These are phyloP conservation scores for Cyprinodon tularosa DNA, from an alignment of 2,113 vertebrate species.

Conservation along the genomic window DNA sequence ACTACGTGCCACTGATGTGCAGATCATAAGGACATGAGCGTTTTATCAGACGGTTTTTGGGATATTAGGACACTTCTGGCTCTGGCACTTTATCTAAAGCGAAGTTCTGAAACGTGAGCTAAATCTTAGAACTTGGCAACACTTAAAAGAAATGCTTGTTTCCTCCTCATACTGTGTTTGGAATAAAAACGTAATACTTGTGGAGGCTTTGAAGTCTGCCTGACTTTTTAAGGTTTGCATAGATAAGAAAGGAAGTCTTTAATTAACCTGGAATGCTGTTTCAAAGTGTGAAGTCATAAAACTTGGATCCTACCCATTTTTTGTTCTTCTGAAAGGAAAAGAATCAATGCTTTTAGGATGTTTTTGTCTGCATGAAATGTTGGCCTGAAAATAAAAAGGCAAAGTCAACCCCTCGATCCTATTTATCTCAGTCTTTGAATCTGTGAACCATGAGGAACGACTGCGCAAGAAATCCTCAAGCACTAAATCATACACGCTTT, in stretches of 20 bases:
- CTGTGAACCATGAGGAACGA: constrained; percentile 36
- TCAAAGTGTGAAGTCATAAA: constrained; percentile 12
- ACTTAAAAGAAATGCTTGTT: constrained; percentile 34
- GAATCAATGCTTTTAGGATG: neutral
- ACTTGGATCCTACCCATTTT: constrained; percentile 15
- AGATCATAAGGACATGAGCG: neutral
- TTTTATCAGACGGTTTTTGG: constrained; percentile 22
- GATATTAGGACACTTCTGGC: constrained; percentile 22
- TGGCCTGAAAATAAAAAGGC: constrained; percentile 25
- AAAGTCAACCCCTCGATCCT: constrained; percentile 15
- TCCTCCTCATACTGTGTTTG: constrained; percentile 11
- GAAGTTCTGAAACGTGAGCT: constrained; percentile 44
- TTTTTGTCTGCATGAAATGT: neutral
- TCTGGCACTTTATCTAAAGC: constrained; percentile 44
- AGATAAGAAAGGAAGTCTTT: constrained; percentile 40
- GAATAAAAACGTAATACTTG: constrained; percentile 22
- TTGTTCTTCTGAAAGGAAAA: neutral
- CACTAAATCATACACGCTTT: constrained; percentile 9
- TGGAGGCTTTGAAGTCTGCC: constrained; percentile 49
- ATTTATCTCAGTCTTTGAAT: constrained; percentile 40
- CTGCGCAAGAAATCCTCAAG: constrained; percentile 28
- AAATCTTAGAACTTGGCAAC: constrained; percentile 50
- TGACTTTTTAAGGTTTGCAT: constrained; percentile 17
- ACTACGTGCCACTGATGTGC: constrained; percentile 7
- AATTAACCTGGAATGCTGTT: constrained; percentile 30